Conservation (phyloP, 2,797 vertebrate genomes). For the Bradypus variegatus region DNA sequence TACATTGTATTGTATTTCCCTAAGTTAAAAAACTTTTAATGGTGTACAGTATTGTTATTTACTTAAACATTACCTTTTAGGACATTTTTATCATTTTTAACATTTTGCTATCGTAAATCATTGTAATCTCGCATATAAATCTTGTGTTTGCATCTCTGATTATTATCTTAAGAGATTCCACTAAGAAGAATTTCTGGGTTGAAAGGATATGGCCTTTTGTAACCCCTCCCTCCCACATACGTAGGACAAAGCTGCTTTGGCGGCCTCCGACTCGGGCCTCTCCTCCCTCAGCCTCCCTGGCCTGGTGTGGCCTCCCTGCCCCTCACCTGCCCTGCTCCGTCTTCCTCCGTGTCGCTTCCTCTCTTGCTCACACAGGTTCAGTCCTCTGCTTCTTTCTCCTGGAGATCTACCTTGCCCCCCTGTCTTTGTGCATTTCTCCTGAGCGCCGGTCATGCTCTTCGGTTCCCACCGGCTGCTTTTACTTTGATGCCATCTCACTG, state of each 20-base stretch:
- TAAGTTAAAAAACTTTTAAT: no score
- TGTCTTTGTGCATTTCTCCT: neutral
- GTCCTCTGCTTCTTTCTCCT: neutral
- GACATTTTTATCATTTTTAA: neutral
- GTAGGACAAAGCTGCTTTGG: accelerated
- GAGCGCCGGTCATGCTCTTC: neutral
- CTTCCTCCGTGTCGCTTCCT: no score
- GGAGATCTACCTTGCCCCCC: neutral
- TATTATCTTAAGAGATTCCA: neutral
- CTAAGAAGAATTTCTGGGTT: neutral
- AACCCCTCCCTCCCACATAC: no score
- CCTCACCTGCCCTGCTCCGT: accelerated
- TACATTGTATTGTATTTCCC: accelerated
- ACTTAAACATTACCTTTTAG: neutral
- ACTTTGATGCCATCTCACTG: neutral
- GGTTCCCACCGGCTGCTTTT: neutral
- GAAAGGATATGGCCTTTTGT: neutral
- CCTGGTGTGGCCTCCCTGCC: accelerated
- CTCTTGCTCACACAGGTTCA: neutral
- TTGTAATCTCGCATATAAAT: accelerated
- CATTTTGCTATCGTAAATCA: neutral
- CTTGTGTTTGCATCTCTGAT: neutral
- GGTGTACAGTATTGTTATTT: accelerated
- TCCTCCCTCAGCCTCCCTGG: neutral
- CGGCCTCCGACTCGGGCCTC: accelerated